Base-by-base conservation (phyloP, 2,113 vertebrate genomes). In the Piaya cayana region DNA sequence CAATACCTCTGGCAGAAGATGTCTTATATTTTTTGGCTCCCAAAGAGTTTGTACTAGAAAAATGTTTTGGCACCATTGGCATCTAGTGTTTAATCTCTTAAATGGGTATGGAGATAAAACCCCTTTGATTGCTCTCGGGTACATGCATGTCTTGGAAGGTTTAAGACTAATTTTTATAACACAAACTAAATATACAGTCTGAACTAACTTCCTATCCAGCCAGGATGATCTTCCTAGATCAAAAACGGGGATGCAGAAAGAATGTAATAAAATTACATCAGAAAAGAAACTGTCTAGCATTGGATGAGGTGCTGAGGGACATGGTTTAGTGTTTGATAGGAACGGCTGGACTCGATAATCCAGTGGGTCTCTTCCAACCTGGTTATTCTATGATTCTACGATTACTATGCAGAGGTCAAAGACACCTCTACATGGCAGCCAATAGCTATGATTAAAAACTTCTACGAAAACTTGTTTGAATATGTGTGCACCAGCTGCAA, bases 1-100 rank as follows among this genome's bases (percentile, higher is more conserved):
- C 71, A 94, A 49, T 49, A 34, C 25, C 55, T 80, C 59, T 74
- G 59, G 59, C 78, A 90, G 85, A 96, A 95, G 88, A 95, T 67
- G 55, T 59, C 59, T 64, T 93, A 70, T 95, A 47, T 80, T 83
- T 92, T 92, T 97, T 96, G 93, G 94, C 82, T 93, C 52, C 86
- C 81, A 25, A 27, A 82, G 29, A 93, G 71, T 64, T 95, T 81
- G 34, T 36, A 67, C 56, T 92, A 95, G 85, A 83, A 94, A 86
- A 96, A 37, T 52, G 75, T 71, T 78, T 88, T 94, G 85, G 90
- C 79, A 88, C 52, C 90, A 83, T 45, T 90, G 88, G 79, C 79
- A 93, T 60, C 60, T 90, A 78, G 79, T 71, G 26, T 83, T 88
- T 78, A 92, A 92, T 89, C 56, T 95, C 72, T 77, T 75, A 49